Percentiles rank a stretch among this genome's conserved stretches.
Conservation (phyloP, 2,113 vertebrate species). For the Takifugu bimaculatus region DNA sequence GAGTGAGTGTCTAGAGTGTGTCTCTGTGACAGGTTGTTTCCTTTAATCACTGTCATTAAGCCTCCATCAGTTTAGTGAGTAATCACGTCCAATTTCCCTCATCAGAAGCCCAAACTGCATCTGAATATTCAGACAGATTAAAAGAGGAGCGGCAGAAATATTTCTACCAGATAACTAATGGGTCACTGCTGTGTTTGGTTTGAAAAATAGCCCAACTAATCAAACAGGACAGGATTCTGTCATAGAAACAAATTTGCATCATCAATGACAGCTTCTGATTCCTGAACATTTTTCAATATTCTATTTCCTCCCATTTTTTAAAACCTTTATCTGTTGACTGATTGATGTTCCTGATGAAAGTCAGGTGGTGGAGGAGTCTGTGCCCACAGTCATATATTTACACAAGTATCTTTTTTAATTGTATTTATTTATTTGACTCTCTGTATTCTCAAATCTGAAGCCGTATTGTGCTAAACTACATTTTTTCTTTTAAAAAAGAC, state of each 20-base stretch:
- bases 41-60: slow-evolving; percentile 1
- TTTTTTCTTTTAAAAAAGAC: too few relatives aligned
- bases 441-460: too few relatives aligned
- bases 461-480: too few relatives aligned
- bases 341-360: neutral
- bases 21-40: neutral
- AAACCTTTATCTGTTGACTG: neutral
- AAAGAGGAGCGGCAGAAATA: neutral
- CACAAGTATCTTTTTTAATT: neutral
- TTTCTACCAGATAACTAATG: slow-evolving; percentile 5
- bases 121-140: neutral
- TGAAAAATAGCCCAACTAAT: neutral
- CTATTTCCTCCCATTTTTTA: neutral
- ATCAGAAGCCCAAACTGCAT: neutral
- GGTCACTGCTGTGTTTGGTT: neutral
- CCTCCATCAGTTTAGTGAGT: neutral
- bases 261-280: neutral
- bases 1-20: neutral
- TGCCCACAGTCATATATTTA: neutral
- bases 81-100: neutral
- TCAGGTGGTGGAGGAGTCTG: too few relatives aligned
- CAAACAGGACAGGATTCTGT: neutral
- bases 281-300: neutral
- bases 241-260: neutral
- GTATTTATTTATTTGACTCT: too few relatives aligned